Evolutionary conservation across 2,888 invertebrate genomes (phyloP), one percentile per base, ranked within the genome.

Genomic region (Platycheirus albimanus): DNA sequence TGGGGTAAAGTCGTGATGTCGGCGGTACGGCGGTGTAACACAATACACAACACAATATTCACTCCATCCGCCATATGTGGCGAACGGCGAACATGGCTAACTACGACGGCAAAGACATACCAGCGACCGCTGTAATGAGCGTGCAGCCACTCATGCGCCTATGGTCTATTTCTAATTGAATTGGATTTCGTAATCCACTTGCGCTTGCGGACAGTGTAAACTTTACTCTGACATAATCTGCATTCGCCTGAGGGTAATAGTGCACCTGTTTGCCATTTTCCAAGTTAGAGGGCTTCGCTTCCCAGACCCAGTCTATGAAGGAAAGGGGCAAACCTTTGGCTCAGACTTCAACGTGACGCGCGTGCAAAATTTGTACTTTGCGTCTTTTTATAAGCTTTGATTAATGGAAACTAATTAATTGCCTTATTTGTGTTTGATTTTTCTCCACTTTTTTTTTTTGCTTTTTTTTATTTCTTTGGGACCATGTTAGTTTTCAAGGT

Each of bases 181-280:
- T 41, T 45, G 28, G 66, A 45, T 81, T 77, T 81, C 81, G 71
- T 77, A 81, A 81, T 41, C 10, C n/a, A 20, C 11, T 38, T 10
- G 19, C 17, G 38, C 11, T 38, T 10, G 19, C 17, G 38, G 3
- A 17, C 20, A 8, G 8, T 52, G 43, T 45, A 15, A 52, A 61
- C 72, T 28, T 38, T 30, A 51, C 20, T 52, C 81, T 81, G 81
- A 81, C 77, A 81, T 72, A 81, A 81, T 58, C 81, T 71, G 70
- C 66, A 77, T 71, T 71, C 66, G 66, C 71, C 5, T 4, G 30
- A 4, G 43, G 43, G n/a, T 38, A 64, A 7, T 17, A 77, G 63
- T 77, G 33, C 63, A 77, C 70, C 76, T 38, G 76, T 43, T 52
- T 45, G 45, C 28, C n/a, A n/a, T n/a, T n/a, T n/a, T n/a, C n/a